A percentile compares a stretch with the other conserved stretches of the same genome.
Evolutionary conservation across 2,888 invertebrate genomes (phyloP).

Genomic region (Drosophila diplacantha): DNA sequence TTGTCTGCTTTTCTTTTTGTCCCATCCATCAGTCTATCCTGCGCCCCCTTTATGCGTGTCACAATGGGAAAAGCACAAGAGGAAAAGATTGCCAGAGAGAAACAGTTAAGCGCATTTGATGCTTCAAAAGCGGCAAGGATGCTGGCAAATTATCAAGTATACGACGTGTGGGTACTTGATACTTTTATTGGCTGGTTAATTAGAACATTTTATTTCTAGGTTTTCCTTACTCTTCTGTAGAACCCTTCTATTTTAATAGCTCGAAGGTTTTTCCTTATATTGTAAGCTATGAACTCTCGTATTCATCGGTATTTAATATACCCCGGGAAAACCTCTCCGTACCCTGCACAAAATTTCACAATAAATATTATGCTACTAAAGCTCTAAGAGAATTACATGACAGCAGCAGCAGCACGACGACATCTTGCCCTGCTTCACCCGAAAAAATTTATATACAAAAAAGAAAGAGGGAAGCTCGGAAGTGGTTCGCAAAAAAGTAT

Average conservation of each 20-base stretch:
- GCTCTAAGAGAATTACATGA: conserved; percentile 47
- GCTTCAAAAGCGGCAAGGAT: conserved; percentile 9
- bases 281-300: too few relatives aligned
- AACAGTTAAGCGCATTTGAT: conserved; percentile 33
- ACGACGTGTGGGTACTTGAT: conserved; percentile 12
- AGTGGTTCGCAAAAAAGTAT: conserved; percentile 41
- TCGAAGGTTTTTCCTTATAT: too few relatives aligned
- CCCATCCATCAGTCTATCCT: conserved; percentile 16
- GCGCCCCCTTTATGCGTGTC: conserved; percentile 8
- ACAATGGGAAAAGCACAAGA: conserved; percentile 15
- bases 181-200: neutral
- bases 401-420: conserved; percentile 33
- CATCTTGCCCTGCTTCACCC: conserved; percentile 15
- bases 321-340: neutral
- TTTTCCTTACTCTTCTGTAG: neutral
- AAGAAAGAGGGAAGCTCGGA: conserved; percentile 27
- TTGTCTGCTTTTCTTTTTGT: conserved; percentile 31
- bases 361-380: conserved; percentile 42
- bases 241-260: neutral
- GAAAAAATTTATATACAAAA: conserved; percentile 5
- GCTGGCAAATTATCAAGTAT: neutral
- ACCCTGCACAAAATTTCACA: conserved; percentile 28
- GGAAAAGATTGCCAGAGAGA: conserved; percentile 24
- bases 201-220: neutral
- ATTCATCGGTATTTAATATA: conserved; percentile 1